Conservation (phyloP, 2,888 invertebrate genomes). For the Lycocerus yunnanus region DNA sequence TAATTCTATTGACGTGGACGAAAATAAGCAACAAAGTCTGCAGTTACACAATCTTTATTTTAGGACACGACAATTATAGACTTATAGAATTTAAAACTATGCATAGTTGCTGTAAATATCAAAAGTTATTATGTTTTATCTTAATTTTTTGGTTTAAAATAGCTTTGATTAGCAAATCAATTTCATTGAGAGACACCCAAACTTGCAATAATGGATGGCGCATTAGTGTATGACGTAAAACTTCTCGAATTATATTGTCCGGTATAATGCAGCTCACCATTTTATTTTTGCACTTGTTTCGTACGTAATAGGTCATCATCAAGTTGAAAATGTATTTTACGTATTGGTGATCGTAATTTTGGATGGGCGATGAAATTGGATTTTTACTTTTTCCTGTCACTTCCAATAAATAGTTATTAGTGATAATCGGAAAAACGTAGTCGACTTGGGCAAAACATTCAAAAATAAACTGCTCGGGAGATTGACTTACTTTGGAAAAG, state of each 20-base stretch:
- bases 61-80: not conserved
- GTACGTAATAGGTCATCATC: conserved; percentile 20
- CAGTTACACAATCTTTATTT: not conserved
- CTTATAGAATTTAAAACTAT: not conserved
- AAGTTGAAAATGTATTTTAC: conserved; percentile 27
- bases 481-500: conserved; percentile 6
- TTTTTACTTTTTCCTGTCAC: conserved; percentile 4
- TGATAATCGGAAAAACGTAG: conserved; percentile 30
- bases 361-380: not conserved
- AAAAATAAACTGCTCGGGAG: conserved; percentile 23
- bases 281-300: conserved; percentile 24
- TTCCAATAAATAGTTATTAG: conserved; percentile 21
- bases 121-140: not conserved
- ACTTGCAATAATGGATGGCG: conserved; percentile 10
- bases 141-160: not conserved
- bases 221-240: conserved; percentile 11
- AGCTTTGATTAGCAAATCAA: not conserved
- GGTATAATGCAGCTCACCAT: conserved; percentile 31
- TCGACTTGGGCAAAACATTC: conserved; percentile 25
- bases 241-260: conserved; percentile 5
- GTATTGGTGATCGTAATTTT: conserved; percentile 27
- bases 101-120: not conserved
- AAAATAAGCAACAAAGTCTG: not conserved
- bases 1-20: too few relatives aligned
- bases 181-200: conserved; percentile 12